Conservation (phyloP, 23 tunicate species). For the Styela clava region DNA sequence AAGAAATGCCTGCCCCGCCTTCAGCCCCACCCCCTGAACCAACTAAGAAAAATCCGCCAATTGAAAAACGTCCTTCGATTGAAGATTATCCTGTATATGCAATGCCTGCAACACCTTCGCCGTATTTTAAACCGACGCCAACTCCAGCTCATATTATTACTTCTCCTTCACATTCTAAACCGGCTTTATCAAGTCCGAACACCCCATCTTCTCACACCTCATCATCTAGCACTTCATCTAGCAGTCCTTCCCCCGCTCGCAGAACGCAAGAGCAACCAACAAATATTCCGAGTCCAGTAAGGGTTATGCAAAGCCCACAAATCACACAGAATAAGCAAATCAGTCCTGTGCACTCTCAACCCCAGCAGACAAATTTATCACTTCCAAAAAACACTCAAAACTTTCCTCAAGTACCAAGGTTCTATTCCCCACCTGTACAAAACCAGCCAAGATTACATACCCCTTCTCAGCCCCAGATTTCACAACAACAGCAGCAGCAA, state of each 20-base stretch:
- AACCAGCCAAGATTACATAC: background rate
- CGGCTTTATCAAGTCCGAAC: background rate
- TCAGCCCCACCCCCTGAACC: background rate
- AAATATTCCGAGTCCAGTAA: background rate
- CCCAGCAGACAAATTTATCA: background rate
- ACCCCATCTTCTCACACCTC: background rate
- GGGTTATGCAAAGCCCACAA: background rate
- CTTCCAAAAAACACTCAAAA: background rate
- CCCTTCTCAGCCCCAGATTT: background rate
- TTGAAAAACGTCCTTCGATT: conserved; percentile 27
- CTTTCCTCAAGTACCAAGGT: background rate
- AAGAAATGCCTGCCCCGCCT: conserved; percentile 6
- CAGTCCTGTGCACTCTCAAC: background rate
- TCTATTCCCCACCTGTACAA: background rate
- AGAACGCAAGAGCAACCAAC: background rate
- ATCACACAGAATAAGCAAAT: background rate
- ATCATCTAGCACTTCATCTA: background rate
- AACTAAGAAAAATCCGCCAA: conserved; percentile 30
- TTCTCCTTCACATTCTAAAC: background rate
- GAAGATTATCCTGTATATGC: conserved; percentile 31
- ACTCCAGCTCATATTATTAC: background rate
- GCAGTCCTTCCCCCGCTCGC: background rate
- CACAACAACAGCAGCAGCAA: background rate
- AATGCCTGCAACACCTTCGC: conserved; percentile 34
- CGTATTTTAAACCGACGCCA: conserved; percentile 7